Evolutionary conservation across 2,888 invertebrate genomes (phyloP).

Genomic region (Pteria penguin): DNA sequence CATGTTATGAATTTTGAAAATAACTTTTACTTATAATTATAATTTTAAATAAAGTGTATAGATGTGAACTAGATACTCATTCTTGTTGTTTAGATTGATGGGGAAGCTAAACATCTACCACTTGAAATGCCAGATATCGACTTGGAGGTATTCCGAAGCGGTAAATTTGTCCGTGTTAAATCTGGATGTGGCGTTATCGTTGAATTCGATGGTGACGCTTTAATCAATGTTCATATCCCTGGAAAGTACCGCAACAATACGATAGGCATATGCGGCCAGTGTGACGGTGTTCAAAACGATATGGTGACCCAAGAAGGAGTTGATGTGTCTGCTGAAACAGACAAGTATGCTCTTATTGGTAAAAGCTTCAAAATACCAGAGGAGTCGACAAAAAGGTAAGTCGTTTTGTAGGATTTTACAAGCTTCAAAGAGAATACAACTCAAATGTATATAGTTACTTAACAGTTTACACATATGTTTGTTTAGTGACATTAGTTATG

Average conservation of each 20-base stretch:
- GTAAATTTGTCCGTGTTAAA: conserved; percentile 24
- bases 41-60: too few species aligned
- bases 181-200: conserved; percentile 32
- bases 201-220: conserved; percentile 28
- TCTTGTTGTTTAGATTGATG: conserved; percentile 26
- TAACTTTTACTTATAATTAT: too few species aligned
- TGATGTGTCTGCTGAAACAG: conserved; percentile 23
- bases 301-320: conserved; percentile 31
- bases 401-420: too few species aligned
- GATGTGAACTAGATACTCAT: too few species aligned
- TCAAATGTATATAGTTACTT: too few species aligned
- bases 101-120: conserved; percentile 29
- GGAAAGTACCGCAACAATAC: conserved; percentile 25
- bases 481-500: too few species aligned
- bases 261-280: conserved; percentile 62
- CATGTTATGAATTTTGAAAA: too few species aligned
- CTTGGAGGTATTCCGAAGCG: conserved; percentile 26
- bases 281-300: conserved; percentile 56
- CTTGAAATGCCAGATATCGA: conserved; percentile 15
- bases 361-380: conserved; percentile 30
- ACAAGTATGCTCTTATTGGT: conserved; percentile 32
- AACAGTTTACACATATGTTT: too few species aligned
- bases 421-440: too few species aligned
- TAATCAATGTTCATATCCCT: conserved; percentile 24
- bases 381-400: not conserved